Conservation (phyloP, 1,140 invertebrate species). For the Caenorhabditis remanei region DNA sequence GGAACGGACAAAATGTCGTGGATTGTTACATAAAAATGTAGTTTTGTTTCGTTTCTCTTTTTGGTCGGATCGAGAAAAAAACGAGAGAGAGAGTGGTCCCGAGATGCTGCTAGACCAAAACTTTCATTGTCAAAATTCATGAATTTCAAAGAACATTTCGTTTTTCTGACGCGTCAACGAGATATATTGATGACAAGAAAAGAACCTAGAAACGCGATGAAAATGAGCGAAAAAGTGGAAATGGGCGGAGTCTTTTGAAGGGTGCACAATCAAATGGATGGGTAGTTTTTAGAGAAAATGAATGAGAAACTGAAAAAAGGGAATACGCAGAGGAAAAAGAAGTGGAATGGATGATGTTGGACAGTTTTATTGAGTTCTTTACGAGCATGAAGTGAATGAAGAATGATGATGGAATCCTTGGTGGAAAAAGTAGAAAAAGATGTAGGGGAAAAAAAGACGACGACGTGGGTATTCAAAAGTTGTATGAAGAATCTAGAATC, state of each 20-base stretch:
- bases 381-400: slow-evolving; percentile 4
- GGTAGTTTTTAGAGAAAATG: not conserved
- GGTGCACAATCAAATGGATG: slow-evolving; percentile 8
- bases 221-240: not conserved
- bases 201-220: not conserved
- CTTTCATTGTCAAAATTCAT: slow-evolving; percentile 39
- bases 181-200: slow-evolving; percentile 21
- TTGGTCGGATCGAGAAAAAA: not conserved
- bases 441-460: too few species aligned
- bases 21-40: not conserved
- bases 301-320: not conserved
- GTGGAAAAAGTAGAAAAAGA: too few species aligned
- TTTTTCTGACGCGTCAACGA: not conserved
- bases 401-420: slow-evolving; percentile 34
- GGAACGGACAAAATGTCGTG: too few species aligned
- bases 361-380: slow-evolving; percentile 55
- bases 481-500: too few species aligned
- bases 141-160: slow-evolving; percentile 48
- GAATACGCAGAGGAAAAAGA: not conserved
- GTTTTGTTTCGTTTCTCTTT: slow-evolving; percentile 5
- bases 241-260: not conserved
- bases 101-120: slow-evolving; percentile 32
- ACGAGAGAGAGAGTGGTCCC: slow-evolving; percentile 8
- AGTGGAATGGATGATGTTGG: slow-evolving; percentile 6
- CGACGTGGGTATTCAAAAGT: too few species aligned